Conservation (phyloP, 2,888 invertebrate genomes). For the Urechis unicinctus region DNA sequence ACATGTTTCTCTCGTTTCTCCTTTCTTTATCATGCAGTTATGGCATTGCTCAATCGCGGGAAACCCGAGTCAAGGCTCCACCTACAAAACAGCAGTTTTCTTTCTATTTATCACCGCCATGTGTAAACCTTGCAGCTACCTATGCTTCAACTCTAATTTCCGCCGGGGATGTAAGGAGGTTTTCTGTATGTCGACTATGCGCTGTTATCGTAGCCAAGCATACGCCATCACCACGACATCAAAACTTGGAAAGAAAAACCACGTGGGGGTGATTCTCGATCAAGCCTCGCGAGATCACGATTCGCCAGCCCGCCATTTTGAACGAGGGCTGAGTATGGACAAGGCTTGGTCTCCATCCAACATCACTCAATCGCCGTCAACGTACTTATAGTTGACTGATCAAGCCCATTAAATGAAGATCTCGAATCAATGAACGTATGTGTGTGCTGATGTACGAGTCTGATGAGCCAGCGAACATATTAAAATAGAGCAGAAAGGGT, state of each 20-base stretch:
- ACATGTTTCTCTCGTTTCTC: conserved; percentile 22
- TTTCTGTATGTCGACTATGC: conserved; percentile 42
- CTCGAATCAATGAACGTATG: too few relatives aligned
- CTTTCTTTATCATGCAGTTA: conserved; percentile 28
- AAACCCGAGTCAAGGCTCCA: conserved; percentile 5
- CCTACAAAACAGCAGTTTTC: conserved; percentile 25
- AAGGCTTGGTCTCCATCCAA: background rate
- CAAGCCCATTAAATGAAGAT: background rate
- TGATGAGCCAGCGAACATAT: too few relatives aligned
- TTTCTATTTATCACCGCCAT: conserved; percentile 25
- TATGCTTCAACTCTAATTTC: conserved; percentile 43
- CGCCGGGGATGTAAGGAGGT: conserved; percentile 45
- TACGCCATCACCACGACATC: conserved; percentile 45
- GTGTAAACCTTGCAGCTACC: conserved; percentile 37
- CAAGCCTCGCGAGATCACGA: background rate
- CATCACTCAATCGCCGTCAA: conserved; percentile 1
- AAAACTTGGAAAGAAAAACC: conserved; percentile 37
- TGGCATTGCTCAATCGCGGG: conserved; percentile 22
- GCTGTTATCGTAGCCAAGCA: conserved; percentile 40
- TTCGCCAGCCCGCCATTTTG: background rate
- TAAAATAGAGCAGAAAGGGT: too few relatives aligned
- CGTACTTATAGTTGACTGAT: background rate
- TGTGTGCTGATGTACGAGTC: too few relatives aligned
- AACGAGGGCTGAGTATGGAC: too few relatives aligned
- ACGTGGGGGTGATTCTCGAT: conserved; percentile 30